phyloP scores from a whole-genome alignment of 1,140 invertebrate species.

The Leptinotarsa lineolata region DNA sequence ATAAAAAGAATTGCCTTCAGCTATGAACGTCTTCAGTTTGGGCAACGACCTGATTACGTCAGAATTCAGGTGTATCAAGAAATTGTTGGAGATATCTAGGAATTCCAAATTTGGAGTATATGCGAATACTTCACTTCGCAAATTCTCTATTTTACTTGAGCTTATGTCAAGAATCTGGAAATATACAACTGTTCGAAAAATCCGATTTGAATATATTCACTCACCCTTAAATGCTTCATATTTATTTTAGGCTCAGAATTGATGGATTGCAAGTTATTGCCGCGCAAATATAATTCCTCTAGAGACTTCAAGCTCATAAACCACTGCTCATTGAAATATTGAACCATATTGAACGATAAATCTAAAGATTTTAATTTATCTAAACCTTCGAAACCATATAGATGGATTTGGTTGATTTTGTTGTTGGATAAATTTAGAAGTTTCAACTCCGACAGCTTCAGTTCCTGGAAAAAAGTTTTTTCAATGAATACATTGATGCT shows the following conservation, averaged over 20 bases:
- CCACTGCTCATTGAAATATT: slow-evolving; percentile 43
- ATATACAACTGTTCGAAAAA: slow-evolving; percentile 1
- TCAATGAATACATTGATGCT: too few species aligned
- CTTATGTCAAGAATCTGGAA: slow-evolving; percentile 61
- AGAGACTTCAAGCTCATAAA: slow-evolving; percentile 35
- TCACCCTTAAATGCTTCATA: slow-evolving; percentile 36
- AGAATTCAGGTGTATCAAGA: slow-evolving; percentile 55
- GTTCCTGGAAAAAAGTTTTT: slow-evolving; percentile 36
- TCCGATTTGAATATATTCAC: background rate
- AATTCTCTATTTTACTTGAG: slow-evolving; percentile 57
- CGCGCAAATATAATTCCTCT: slow-evolving; percentile 42
- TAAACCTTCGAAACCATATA: slow-evolving; percentile 43
- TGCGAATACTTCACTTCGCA: slow-evolving; percentile 56
- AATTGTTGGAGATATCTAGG: slow-evolving; percentile 60
- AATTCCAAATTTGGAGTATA: slow-evolving; percentile 58
- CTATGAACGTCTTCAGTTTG: slow-evolving; percentile 56
- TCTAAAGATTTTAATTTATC: slow-evolving; percentile 43
- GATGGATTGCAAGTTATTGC: slow-evolving; percentile 41
- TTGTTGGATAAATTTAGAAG: slow-evolving; percentile 46
- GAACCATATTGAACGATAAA: slow-evolving; percentile 43
- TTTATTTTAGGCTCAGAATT: slow-evolving; percentile 34
- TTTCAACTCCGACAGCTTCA: slow-evolving; percentile 41
- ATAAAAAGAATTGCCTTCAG: slow-evolving; percentile 57
- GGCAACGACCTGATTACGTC: slow-evolving; percentile 55
- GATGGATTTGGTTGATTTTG: slow-evolving; percentile 40